These are phyloP conservation scores for Artibeus jamaicensis DNA, from an alignment of 2,797 vertebrate species.

Conservation along the genomic window DNA sequence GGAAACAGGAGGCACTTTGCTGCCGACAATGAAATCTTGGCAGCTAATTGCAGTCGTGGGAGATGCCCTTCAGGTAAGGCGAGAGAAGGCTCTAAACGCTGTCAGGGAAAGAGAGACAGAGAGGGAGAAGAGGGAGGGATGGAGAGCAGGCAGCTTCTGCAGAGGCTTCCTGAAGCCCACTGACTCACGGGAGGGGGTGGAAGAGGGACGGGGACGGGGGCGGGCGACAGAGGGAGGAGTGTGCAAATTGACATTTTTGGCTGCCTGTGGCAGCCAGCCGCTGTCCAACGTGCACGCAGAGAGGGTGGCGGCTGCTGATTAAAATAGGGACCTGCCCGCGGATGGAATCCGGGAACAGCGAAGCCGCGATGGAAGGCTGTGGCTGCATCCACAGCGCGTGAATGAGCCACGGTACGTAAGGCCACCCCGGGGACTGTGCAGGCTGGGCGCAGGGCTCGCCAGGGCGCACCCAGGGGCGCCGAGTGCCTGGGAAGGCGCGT, in stretches of 20 bases:
- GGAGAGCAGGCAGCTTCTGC: not conserved
- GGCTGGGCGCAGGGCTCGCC: not conserved
- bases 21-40: slow-evolving; percentile 87
- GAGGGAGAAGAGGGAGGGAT: not conserved
- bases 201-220: slow-evolving; percentile 1
- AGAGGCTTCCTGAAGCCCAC: slow-evolving; percentile 50
- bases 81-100: slow-evolving; percentile 45
- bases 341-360: not conserved
- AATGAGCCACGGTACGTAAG: not conserved
- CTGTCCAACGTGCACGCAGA: slow-evolving; percentile 59
- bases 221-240: slow-evolving; percentile 73
- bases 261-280: slow-evolving; percentile 75
- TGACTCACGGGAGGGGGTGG: slow-evolving; percentile 41
- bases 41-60: slow-evolving; percentile 87
- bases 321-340: slow-evolving; percentile 52
- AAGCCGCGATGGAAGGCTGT: slow-evolving; percentile 6
- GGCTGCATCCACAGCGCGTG: slow-evolving; percentile 9
- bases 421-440: not conserved
- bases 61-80: slow-evolving; percentile 90
- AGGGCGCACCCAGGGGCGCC: not conserved
- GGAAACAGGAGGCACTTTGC: slow-evolving; percentile 79
- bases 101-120: slow-evolving; percentile 18
- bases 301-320: slow-evolving; percentile 77
- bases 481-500: fast-evolving
- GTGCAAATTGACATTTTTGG: slow-evolving; percentile 73